Evolutionary conservation across 2,113 vertebrate species (phyloP), one percentile per base, ranked within the genome.

Genomic region (Microcebus jonahi): DNA sequence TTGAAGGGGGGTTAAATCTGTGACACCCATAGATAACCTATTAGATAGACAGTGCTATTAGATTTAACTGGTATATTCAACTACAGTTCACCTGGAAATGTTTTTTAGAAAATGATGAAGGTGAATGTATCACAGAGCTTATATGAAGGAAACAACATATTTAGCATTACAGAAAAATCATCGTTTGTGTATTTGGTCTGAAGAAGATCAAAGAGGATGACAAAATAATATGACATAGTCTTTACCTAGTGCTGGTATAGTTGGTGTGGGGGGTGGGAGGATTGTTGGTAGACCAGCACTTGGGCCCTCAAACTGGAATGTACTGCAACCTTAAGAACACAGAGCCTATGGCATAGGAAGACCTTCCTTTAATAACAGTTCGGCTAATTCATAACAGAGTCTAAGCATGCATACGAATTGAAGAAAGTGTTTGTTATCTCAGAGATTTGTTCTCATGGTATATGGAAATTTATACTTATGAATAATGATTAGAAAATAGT

Each of bases 31-130:
- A 63, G 2, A 63, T 75, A 96, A 61, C 21, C 71, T 82, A 18
- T 29, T 53, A 80, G n/a, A 68, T 79, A 7, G 53, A 77, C 42
- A 85, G 8, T 18, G 9, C 4, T 50, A 57, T 89, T 77, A 63
- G 8, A 53, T 61, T 80, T 76, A 91, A 79, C 36, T 5, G 27
- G 3, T 18, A 63, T 7, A 34, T 76, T 12, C 48, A 93, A 63
- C 34, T 79, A 61, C 2, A 65, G 2, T 9, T 80, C 23, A 65
- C 8, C 27, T 83, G 20, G 5, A 79, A 89, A 95, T 76, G 8
- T 77, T 55, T 29, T 76, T 20, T 94, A 53, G 27, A 88, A 96
- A 93, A 71, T 29, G 2, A 71, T 65, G 79, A 95, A 85, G 17
- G 17, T 63, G 27, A 76, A 27, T 53, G 21, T 48, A 39, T 45